Base-by-base conservation (phyloP, 2,888 invertebrate genomes). In the Gari tellinella region DNA sequence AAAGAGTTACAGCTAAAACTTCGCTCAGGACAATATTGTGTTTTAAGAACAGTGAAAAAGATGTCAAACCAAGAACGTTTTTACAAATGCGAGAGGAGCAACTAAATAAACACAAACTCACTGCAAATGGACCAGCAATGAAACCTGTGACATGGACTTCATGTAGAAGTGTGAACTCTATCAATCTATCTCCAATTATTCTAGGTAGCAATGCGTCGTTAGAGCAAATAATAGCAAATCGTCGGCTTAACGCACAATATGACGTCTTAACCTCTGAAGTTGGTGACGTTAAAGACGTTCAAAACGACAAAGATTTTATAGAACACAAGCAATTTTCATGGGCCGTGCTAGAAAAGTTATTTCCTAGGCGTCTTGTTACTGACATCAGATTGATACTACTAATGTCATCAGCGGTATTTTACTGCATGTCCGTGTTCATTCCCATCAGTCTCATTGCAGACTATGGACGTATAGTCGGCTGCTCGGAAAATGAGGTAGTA, bases 131-230 rank as follows among this genome's bases (percentile, higher is more conserved):
- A 19, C 43, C 51, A 49, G 23, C 23, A n/a, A n/a, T n/a, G n/a
- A n/a, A n/a, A n/a, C n/a, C n/a, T 23, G 3, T 49, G 4, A 10
- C 19, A 23, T 7, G 19, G 49, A 23, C 45, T 46, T 48, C 46
- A 4, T 38, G 17, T 37, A 48, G 60, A 38, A 69, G 61, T 45
- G 31, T 57, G 10, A 69, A 62, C 23, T 21, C 51, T 21, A 57
- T 63, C n/a, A 53, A 66, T 17, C 21, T 66, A 12, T 66, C 61
- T 46, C 72, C 66, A 45, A 43, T 41, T 2, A 52, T 66, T 7
- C 19, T 66, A 21, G 66, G 72, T 4, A 72, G 72, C 43, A 66
- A 66, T 56, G 72, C 72, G 7, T 72, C 72, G 14, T 72, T 72
- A 46, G 61, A 56, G 12, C 25, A 61, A 15, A 72, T 72, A 1